Evolutionary conservation across 2,888 invertebrate species (phyloP).

Genomic region (Hylaea fasciaria): DNA sequence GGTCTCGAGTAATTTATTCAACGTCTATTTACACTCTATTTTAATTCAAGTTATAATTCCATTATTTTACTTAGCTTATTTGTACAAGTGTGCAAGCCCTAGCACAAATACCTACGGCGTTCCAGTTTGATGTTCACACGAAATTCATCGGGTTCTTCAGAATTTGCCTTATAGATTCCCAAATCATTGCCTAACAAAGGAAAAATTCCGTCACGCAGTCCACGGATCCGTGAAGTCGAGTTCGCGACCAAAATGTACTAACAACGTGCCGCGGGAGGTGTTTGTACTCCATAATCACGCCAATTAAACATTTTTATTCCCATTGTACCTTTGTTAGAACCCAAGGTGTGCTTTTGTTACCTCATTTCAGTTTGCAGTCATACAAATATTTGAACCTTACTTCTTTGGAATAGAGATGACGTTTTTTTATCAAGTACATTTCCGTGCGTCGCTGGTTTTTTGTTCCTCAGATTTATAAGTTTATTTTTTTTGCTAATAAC

Average conservation of each 20-base stretch:
- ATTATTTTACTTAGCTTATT: too few relatives aligned
- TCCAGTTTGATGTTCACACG: too few relatives aligned
- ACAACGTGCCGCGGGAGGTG: conserved; percentile 69
- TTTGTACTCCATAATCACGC: conserved; percentile 77
- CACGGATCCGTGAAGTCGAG: conserved; percentile 28
- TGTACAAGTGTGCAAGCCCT: too few relatives aligned
- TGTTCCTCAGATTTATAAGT: conserved; percentile 12
- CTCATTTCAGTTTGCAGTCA: conserved; percentile 51
- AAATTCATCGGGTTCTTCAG: too few relatives aligned
- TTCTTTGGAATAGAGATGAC: conserved; percentile 16
- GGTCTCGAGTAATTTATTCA: too few relatives aligned
- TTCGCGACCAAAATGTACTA: conserved; percentile 42
- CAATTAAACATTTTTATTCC: conserved; percentile 82
- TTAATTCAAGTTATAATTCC: too few relatives aligned
- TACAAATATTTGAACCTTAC: conserved; percentile 17
- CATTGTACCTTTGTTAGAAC: conserved; percentile 69
- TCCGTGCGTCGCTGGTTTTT: conserved; percentile 11
- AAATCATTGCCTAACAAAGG: background rate
- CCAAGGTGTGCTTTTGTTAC: conserved; percentile 68
- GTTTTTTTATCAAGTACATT: background rate
- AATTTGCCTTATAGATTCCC: too few relatives aligned
- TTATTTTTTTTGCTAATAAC: conserved; percentile 29
- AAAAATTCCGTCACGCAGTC: conserved; percentile 21
- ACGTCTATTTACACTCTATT: too few relatives aligned
- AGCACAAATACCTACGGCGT: too few relatives aligned